phyloP scores from a whole-genome alignment of 2,113 vertebrate species.

The Salvelinus namaycush region DNA sequence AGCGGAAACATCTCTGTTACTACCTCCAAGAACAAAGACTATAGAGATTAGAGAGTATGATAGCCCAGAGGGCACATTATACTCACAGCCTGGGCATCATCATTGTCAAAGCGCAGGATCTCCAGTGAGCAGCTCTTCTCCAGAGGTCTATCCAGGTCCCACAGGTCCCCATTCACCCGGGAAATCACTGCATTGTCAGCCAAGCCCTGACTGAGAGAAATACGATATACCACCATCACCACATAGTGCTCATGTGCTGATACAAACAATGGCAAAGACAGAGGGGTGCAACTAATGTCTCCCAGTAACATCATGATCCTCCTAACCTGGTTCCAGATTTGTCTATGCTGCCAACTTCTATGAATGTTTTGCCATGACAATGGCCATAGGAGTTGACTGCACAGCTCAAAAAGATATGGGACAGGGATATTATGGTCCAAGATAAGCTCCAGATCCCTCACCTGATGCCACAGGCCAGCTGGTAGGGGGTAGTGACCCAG shows the following conservation, averaged over 20 bases:
- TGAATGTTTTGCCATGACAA: background rate
- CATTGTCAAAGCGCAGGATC: constrained; percentile 91
- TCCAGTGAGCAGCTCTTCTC: constrained; percentile 87
- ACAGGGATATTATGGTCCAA: too few relatives aligned
- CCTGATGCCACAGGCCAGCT: constrained; percentile 90
- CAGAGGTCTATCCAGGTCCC: constrained; percentile 93
- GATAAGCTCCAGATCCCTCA: constrained; percentile 42
- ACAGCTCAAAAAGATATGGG: too few relatives aligned
- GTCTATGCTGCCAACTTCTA: background rate
- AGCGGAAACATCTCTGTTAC: background rate
- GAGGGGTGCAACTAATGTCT: background rate
- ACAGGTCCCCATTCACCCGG: constrained; percentile 87
- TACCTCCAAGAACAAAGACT: background rate
- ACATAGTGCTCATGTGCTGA: background rate
- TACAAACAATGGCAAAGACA: background rate
- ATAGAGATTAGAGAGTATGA: background rate
- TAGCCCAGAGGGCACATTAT: background rate
- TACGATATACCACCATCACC: background rate
- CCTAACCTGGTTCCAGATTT: too few relatives aligned
- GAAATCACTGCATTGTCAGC: constrained; percentile 90
- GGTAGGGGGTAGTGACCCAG: constrained; percentile 91
- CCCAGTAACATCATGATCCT: too few relatives aligned
- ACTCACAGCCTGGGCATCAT: constrained; percentile 94
- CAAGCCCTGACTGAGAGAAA: constrained; percentile 83
- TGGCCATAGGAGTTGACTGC: background rate